phyloP scores from a whole-genome alignment of 92 coral and sea anemone species.

The Palythoa caribaeorum region DNA sequence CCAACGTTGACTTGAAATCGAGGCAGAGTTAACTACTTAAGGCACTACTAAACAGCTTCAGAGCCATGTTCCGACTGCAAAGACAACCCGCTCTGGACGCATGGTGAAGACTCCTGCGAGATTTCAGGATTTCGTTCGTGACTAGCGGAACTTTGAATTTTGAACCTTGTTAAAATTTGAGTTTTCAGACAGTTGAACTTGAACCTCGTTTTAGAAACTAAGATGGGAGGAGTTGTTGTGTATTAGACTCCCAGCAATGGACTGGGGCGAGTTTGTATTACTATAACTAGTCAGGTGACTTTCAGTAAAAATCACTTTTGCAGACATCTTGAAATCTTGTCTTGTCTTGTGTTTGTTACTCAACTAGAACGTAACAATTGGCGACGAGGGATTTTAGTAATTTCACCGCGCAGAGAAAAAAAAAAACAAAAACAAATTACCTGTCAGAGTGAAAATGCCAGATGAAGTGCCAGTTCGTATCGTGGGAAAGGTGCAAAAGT shows the following conservation, averaged over 20 bases:
- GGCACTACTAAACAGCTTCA: constrained; percentile 33
- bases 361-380: too few relatives aligned
- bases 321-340: too few relatives aligned
- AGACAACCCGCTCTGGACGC: constrained; percentile 38
- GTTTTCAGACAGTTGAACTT: constrained; percentile 20
- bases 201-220: constrained; percentile 13
- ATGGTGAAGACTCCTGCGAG: constrained; percentile 34
- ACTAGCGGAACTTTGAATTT: not conserved
- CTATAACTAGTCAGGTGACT: too few relatives aligned
- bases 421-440: not conserved
- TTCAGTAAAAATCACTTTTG: too few relatives aligned
- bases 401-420: too few relatives aligned
- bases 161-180: constrained; percentile 18
- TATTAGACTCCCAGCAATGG: too few relatives aligned
- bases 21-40: constrained; percentile 6
- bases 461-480: constrained; percentile 20
- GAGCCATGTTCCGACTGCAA: constrained; percentile 12
- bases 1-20: constrained; percentile 27
- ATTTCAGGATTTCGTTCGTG: constrained; percentile 30
- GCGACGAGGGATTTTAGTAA: too few relatives aligned
- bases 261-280: too few relatives aligned
- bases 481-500: too few relatives aligned
- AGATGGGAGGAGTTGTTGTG: not conserved
- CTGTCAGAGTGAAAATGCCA: constrained; percentile 28
- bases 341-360: too few relatives aligned